phyloP scores from a whole-genome alignment of 1,140 invertebrate species.

The Oscheius sp. region DNA sequence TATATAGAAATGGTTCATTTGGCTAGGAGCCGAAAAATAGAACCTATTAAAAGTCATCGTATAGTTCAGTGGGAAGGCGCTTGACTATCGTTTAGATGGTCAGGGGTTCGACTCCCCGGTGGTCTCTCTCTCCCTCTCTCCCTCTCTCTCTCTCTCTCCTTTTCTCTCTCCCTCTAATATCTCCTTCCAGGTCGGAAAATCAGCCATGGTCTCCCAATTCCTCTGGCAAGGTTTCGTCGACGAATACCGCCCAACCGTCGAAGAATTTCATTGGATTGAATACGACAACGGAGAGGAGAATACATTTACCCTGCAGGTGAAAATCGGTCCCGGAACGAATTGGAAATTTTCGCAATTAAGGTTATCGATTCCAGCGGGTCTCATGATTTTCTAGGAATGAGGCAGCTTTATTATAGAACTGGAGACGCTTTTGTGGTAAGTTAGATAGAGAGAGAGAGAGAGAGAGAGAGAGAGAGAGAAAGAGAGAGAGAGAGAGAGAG shows the following conservation, averaged over 20 bases:
- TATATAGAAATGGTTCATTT: too few relatives aligned
- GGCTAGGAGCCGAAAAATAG: too few relatives aligned
- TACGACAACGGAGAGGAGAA: constrained; percentile 42
- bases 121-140: too few relatives aligned
- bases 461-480: not conserved
- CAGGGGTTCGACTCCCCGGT: too few relatives aligned
- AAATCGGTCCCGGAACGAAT: not conserved
- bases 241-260: constrained; percentile 54
- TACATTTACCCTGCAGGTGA: not conserved
- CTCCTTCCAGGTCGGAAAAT: constrained; percentile 53
- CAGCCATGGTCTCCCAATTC: constrained; percentile 57
- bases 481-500: too few relatives aligned
- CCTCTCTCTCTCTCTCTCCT: too few relatives aligned
- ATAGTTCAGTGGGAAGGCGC: too few relatives aligned
- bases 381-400: constrained; percentile 57
- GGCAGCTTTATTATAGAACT: constrained; percentile 51
- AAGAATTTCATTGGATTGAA: constrained; percentile 60
- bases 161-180: too few relatives aligned
- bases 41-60: too few relatives aligned
- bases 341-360: constrained; percentile 33
- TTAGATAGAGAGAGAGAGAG: too few relatives aligned
- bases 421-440: constrained; percentile 55
- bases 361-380: constrained; percentile 55
- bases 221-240: constrained; percentile 52
- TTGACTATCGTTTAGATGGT: too few relatives aligned